Percentiles rank a stretch among this genome's conserved stretches.
phyloP scores from a whole-genome alignment of 2,797 vertebrate genomes.

The Linurgus olivaceus region DNA sequence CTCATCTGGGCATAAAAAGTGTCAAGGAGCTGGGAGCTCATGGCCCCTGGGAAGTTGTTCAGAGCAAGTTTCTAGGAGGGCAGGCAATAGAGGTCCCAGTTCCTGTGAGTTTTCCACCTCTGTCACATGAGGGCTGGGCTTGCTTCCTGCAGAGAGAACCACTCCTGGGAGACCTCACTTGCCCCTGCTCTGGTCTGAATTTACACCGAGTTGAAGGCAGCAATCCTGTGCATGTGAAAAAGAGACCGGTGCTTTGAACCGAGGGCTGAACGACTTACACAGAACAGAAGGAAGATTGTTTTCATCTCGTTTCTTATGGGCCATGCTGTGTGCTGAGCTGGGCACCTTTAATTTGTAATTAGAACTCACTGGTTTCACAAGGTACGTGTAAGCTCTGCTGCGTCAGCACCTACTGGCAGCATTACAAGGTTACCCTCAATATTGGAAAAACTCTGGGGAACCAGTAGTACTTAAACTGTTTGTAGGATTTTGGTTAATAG shows the following conservation, averaged over 20 bases:
- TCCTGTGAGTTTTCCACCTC: not conserved
- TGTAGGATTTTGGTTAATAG: constrained; percentile 11
- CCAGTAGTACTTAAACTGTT: not conserved
- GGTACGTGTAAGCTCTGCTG: fast-evolving
- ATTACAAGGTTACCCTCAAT: not conserved
- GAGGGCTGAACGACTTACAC: fast-evolving
- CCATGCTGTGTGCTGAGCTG: not conserved
- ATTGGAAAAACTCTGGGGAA: not conserved
- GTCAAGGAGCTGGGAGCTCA: not conserved
- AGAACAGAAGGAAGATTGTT: not conserved
- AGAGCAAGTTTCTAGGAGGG: not conserved
- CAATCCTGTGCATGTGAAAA: fast-evolving
- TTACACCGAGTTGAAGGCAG: not conserved
- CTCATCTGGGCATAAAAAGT: not conserved
- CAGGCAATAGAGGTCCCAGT: not conserved
- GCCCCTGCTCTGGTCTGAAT: not conserved
- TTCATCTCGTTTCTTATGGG: fast-evolving
- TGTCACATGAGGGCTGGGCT: not conserved
- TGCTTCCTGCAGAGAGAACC: fast-evolving
- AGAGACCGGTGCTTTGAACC: not conserved
- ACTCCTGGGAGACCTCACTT: not conserved
- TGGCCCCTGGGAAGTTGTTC: not conserved
- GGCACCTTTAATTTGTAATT: not conserved
- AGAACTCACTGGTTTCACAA: not conserved
- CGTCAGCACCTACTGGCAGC: not conserved